A percentile compares a stretch with the other conserved stretches of the same genome.
Evolutionary conservation across 2,113 vertebrate genomes (phyloP).

Genomic region (Centropristis striata): DNA sequence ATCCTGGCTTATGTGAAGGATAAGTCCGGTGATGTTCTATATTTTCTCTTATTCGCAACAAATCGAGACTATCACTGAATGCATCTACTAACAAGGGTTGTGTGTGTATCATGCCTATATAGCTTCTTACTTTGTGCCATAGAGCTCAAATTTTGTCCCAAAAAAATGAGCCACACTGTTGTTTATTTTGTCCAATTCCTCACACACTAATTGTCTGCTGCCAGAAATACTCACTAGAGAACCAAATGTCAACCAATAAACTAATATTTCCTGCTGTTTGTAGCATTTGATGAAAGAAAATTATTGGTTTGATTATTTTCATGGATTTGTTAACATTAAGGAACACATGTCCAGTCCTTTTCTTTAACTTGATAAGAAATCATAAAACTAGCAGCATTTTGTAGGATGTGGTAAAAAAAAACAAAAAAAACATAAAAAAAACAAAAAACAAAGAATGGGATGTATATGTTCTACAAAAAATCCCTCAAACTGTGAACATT

Average conservation of each 20-base stretch:
- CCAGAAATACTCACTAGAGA: background rate
- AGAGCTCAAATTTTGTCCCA: background rate
- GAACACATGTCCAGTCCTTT: background rate
- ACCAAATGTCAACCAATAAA: background rate
- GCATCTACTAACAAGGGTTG: background rate
- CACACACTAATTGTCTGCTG: background rate
- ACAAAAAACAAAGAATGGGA: background rate
- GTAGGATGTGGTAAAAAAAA: background rate
- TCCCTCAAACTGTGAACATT: background rate
- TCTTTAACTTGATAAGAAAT: background rate
- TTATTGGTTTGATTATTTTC: background rate
- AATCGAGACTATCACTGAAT: background rate
- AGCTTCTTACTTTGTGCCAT: background rate
- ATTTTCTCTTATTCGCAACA: background rate
- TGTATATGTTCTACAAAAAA: background rate
- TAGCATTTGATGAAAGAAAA: too few species aligned
- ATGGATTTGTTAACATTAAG: background rate
- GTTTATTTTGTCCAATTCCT: background rate
- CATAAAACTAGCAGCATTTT: background rate
- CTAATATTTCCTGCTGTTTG: too few species aligned
- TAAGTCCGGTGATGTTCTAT: background rate
- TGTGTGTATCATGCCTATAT: background rate
- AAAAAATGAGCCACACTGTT: background rate
- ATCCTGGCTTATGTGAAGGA: background rate
- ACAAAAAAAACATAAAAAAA: too few species aligned